Evolutionary conservation across 2,797 vertebrate species (phyloP).

Genomic region (Smutsia temminckii): DNA sequence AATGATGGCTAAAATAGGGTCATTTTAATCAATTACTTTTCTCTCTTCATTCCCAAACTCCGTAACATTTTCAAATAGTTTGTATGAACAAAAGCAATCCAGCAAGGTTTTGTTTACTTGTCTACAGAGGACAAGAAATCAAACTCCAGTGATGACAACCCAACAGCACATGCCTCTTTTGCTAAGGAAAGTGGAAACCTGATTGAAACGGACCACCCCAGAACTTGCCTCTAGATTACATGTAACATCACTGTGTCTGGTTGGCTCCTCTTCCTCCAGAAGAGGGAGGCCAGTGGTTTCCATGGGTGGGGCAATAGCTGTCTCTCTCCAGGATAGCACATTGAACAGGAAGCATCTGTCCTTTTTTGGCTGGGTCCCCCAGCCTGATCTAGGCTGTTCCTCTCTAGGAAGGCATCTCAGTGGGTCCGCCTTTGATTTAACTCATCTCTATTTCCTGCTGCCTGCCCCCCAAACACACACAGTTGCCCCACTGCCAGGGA

Average conservation of each 20-base stretch:
- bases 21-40: constrained; percentile 2
- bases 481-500: not conserved
- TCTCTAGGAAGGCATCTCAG: not conserved
- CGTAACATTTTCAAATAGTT: not conserved
- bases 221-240: not conserved
- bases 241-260: not conserved
- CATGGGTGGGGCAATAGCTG: no score
- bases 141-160: not conserved
- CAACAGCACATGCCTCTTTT: not conserved
- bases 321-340: not conserved
- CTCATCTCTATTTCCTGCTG: not conserved
- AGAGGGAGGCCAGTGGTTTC: not conserved
- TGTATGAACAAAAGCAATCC: not conserved
- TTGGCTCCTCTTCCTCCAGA: not conserved
- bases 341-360: not conserved
- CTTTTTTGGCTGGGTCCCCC: not conserved
- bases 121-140: not conserved
- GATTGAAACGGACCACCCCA: not conserved
- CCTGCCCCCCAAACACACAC: no score
- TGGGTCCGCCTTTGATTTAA: not conserved
- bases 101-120: not conserved
- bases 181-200: not conserved
- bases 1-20: not conserved
- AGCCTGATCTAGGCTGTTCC: not conserved
- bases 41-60: not conserved